Base-by-base conservation (phyloP, 2,797 vertebrate species). In the Bovichtus diacanthus region DNA sequence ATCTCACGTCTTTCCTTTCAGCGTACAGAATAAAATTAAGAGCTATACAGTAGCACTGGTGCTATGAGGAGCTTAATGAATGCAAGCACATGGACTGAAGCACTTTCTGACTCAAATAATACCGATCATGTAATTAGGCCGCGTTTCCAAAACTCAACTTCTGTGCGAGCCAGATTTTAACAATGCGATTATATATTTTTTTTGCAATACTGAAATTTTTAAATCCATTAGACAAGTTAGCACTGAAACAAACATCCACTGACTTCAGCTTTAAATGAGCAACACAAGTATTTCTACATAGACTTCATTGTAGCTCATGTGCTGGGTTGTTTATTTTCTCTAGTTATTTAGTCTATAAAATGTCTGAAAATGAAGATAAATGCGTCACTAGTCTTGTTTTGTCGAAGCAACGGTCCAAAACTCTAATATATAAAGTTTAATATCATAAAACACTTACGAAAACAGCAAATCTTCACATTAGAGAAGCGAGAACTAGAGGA, bases 1-100 rank as follows among this genome's bases (percentile, higher is more conserved):
- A 80, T 84, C 90, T 85, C 58, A 38, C 68, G 67, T 78, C n/a
- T 76, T 67, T 79, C 78, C 63, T 82, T 88, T 93, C 75, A 87
- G 71, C n/a, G 3, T 12, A 23, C 61, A 56, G 76, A 53, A 69
- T 74, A 36, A 83, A 78, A 84, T 92, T 87, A 83, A 25, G 68
- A 73, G 78, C 75, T 15, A 49, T 82, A 87, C 91, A 82, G 87
- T 83, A 86, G 77, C 70, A 23, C 19, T 1, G 3, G 13, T 44
- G 64, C 58, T 69, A 34, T 16, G 50, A 80, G 46, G 49, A 68
- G 60, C 41, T 66, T 51, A 64, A 76, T 80, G 47, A 77, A 79
- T 79, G 50, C 54, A 49, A 39, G 23, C 23, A 46, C 23, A 27
- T 27, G 11, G 47, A 56, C 49, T 47, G 15, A 31, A 63, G 50